Percentiles rank a stretch among this genome's conserved stretches.
phyloP scores from a whole-genome alignment of 2,113 vertebrate species.

The Anser cygnoides region DNA sequence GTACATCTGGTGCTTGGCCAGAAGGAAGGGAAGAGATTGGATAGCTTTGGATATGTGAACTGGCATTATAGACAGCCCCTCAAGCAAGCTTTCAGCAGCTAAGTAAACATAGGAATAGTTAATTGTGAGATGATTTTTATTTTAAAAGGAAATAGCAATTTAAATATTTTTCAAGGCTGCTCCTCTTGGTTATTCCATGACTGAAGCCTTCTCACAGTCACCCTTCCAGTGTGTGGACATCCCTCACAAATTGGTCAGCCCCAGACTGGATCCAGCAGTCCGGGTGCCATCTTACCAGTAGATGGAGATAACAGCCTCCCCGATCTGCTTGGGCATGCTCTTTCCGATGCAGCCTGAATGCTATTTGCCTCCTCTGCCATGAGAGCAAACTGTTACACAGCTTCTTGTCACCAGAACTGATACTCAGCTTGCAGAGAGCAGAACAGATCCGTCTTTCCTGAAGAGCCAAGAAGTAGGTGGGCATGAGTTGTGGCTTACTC shows the following conservation, averaged over 20 bases:
- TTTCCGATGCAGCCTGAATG: neutral
- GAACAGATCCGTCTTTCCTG: neutral
- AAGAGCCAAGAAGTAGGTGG: neutral
- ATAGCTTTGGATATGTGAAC: neutral
- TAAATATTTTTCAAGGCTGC: neutral
- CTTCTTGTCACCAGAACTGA: neutral
- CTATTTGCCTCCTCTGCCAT: neutral
- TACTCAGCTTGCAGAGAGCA: neutral
- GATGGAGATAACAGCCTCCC: neutral
- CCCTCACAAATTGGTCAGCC: too few relatives aligned
- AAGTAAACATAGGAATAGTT: neutral
- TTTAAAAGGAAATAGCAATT: neutral
- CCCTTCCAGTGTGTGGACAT: too few relatives aligned
- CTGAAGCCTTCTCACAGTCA: neutral
- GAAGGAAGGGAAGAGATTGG: neutral
- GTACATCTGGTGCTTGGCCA: neutral
- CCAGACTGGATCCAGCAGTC: neutral
- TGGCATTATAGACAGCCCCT: neutral
- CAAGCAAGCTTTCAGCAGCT: neutral
- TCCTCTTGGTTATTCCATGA: neutral
- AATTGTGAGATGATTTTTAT: neutral
- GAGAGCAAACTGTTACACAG: neutral
- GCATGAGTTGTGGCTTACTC: neutral
- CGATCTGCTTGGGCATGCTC: accelerated
- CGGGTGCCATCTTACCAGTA: neutral